phyloP scores from a whole-genome alignment of 2,113 vertebrate species.

The Lepisosteus osseus region DNA sequence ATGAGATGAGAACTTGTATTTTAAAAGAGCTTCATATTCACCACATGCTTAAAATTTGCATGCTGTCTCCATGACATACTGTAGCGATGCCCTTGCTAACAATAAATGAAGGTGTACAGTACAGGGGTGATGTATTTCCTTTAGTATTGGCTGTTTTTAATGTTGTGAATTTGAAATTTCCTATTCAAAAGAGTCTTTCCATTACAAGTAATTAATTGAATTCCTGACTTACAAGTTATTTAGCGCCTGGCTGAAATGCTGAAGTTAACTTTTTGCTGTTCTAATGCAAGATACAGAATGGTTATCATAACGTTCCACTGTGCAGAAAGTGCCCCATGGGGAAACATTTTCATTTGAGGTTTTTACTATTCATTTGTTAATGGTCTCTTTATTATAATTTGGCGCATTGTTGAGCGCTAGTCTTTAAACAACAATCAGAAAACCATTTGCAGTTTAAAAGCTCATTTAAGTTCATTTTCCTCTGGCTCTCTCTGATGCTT shows the following conservation, averaged over 20 bases:
- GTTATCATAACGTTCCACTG: neutral
- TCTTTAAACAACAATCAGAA: slow-evolving; percentile 9
- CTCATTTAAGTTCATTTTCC: slow-evolving; percentile 24
- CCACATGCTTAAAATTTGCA: no score
- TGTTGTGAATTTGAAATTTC: neutral
- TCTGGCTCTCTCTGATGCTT: slow-evolving; percentile 18
- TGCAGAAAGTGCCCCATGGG: neutral
- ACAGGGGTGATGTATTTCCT: no score
- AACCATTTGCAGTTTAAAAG: slow-evolving; percentile 17
- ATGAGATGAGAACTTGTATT: no score
- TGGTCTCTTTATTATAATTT: slow-evolving; percentile 6
- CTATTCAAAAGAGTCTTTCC: neutral
- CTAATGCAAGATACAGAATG: neutral
- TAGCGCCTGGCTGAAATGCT: neutral
- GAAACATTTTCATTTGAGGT: neutral
- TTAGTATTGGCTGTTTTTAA: no score
- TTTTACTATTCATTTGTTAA: neutral
- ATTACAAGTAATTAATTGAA: neutral
- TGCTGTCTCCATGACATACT: no score
- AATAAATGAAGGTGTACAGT: no score
- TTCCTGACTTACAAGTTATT: neutral
- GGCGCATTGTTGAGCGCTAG: neutral
- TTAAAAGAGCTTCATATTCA: no score
- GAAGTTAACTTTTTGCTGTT: neutral
- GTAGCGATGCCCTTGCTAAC: no score